Evolutionary conservation across 92 coral and sea anemone species (phyloP).

Genomic region (Bergia puertoricense): DNA sequence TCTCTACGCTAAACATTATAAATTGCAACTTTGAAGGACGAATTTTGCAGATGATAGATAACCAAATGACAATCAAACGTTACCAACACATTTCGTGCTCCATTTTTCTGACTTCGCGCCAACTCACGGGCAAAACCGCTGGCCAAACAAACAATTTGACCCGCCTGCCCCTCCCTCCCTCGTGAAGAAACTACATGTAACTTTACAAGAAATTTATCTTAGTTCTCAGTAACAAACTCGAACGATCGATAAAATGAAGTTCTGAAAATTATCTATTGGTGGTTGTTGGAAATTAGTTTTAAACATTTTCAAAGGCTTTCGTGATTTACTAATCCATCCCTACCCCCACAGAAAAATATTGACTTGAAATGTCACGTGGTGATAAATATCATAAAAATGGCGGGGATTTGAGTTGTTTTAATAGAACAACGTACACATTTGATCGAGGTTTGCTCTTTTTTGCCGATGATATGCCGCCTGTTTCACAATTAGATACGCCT

Average conservation of each 20-base stretch:
- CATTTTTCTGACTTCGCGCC: constrained; percentile 36
- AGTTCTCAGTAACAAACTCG: not conserved
- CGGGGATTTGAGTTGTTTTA: constrained; percentile 68
- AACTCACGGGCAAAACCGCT: constrained; percentile 33
- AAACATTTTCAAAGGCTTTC: not conserved
- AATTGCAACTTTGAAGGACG: not conserved
- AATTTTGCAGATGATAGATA: not conserved
- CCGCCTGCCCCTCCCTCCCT: not conserved
- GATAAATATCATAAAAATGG: constrained; percentile 48
- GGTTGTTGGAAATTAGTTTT: not conserved
- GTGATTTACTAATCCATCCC: not conserved
- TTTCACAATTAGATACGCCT: constrained; percentile 66
- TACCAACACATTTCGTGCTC: not conserved
- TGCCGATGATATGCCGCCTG: constrained; percentile 71
- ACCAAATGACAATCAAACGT: not conserved
- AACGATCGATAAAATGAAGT: not conserved
- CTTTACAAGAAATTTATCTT: not conserved
- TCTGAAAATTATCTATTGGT: not conserved
- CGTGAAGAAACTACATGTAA: not conserved
- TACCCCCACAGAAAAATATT: not conserved
- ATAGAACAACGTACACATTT: not conserved
- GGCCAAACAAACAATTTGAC: not conserved
- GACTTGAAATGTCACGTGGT: constrained; percentile 30
- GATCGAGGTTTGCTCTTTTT: not conserved
- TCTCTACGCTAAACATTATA: constrained; percentile 67